Conservation (phyloP, 2,797 vertebrate genomes). For the Hydrolagus colliei region DNA sequence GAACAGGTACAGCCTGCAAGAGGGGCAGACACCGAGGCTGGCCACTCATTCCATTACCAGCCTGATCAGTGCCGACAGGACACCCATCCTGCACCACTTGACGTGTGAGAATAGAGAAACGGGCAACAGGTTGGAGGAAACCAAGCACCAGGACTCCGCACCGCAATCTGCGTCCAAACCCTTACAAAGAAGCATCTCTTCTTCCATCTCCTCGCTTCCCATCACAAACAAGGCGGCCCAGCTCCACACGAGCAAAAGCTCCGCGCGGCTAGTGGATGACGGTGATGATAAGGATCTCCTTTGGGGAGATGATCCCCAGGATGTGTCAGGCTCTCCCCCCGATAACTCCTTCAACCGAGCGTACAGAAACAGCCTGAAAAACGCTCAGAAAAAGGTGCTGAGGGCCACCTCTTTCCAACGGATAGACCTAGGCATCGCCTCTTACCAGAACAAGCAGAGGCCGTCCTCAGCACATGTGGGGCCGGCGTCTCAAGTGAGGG, state of each 20-base stretch:
- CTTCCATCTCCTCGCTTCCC: neutral
- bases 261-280: constrained; percentile 60
- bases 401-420: constrained; percentile 80
- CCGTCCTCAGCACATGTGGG: constrained; percentile 62
- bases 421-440: constrained; percentile 58
- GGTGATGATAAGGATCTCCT: constrained; percentile 48
- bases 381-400: constrained; percentile 75
- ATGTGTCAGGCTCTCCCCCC: constrained; percentile 48
- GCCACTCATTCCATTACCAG: neutral
- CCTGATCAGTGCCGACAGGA: constrained; percentile 30
- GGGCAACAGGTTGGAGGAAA: constrained; percentile 28
- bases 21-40: constrained; percentile 30
- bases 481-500: constrained; percentile 36
- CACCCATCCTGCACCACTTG: constrained; percentile 34
- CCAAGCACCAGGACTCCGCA: constrained; percentile 36
- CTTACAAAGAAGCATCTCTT: constrained; percentile 32
- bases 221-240: constrained; percentile 43
- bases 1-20: constrained; percentile 50
- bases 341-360: constrained; percentile 62
- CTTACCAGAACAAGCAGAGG: constrained; percentile 46
- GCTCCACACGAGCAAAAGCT: constrained; percentile 75
- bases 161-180: constrained; percentile 34
- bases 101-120: constrained; percentile 21
- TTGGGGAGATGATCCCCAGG: constrained; percentile 52
- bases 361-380: constrained; percentile 80